These are phyloP conservation scores for Urosaurus nigricauda DNA, from an alignment of 2,797 vertebrate genomes.

Conservation along the genomic window DNA sequence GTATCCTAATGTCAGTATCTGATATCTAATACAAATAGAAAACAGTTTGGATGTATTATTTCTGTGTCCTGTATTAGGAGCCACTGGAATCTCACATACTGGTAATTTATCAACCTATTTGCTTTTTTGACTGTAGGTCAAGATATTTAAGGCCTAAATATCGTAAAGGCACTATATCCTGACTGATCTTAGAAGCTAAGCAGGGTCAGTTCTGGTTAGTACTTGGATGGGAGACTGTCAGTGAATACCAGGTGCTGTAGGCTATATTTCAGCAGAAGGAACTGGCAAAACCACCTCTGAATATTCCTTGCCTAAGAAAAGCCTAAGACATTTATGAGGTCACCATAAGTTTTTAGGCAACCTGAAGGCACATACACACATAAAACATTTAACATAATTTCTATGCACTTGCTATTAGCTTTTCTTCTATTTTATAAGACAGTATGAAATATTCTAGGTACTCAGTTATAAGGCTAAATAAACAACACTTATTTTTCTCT, in stretches of 20 bases:
- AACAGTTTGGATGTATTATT: not conserved
- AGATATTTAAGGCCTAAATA: not conserved
- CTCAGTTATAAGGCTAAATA: conserved; percentile 9
- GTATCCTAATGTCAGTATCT: not conserved
- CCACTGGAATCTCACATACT: not conserved
- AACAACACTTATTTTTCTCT: conserved; percentile 61
- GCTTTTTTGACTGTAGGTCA: conserved; percentile 40
- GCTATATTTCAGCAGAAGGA: no score
- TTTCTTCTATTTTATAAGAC: conserved; percentile 13
- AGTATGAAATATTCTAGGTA: not conserved
- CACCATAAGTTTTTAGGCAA: no score
- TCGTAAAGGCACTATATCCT: no score
- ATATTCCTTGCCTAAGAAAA: no score
- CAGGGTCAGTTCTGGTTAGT: no score
- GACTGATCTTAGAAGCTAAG: no score
- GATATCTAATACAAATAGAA: not conserved
- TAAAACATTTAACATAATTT: conserved; percentile 29
- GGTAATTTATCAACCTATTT: conserved; percentile 32
- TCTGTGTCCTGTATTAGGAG: not conserved
- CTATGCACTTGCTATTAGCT: conserved; percentile 46
- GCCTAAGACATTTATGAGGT: no score
- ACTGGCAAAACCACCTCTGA: no score
- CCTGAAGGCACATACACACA: no score
- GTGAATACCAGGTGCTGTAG: no score
- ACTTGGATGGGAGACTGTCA: no score